A percentile compares a stretch with the other conserved stretches of the same genome.
These are phyloP conservation scores for Tragelaphus strepsiceros DNA, from an alignment of 2,113 vertebrate genomes.

Conservation along the genomic window DNA sequence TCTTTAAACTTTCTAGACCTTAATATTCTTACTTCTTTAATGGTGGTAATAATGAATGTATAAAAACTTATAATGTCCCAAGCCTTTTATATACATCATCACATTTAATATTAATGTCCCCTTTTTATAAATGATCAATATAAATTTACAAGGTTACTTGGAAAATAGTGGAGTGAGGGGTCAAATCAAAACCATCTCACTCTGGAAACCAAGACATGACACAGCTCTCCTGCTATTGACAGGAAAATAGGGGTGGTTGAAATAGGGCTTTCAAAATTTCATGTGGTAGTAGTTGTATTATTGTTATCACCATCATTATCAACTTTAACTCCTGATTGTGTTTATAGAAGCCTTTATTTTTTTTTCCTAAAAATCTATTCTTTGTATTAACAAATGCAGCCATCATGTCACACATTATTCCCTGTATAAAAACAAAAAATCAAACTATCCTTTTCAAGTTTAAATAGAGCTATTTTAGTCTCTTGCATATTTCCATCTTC, in stretches of 20 bases:
- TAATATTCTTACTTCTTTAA: neutral
- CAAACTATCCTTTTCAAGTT: neutral
- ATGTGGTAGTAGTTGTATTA: neutral
- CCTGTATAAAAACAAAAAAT: neutral
- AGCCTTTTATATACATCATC: neutral
- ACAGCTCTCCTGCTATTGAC: neutral
- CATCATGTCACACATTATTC: neutral
- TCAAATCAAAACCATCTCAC: neutral
- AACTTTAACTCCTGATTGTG: neutral
- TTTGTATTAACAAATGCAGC: neutral
- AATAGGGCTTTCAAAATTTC: neutral
- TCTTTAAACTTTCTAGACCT: neutral
- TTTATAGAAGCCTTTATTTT: neutral
- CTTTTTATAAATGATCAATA: neutral
- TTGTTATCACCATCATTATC: neutral
- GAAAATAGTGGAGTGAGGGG: neutral
- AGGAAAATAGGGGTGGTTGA: neutral
- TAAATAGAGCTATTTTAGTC: neutral
- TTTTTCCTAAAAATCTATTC: neutral
- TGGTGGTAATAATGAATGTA: neutral
- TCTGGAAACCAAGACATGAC: neutral
- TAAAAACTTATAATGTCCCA: neutral
- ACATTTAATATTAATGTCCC: neutral
- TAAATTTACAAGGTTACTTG: neutral
- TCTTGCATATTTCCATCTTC: neutral